Evolutionary conservation across 1,140 invertebrate species (phyloP).

Genomic region (Drosophila navojoa): DNA sequence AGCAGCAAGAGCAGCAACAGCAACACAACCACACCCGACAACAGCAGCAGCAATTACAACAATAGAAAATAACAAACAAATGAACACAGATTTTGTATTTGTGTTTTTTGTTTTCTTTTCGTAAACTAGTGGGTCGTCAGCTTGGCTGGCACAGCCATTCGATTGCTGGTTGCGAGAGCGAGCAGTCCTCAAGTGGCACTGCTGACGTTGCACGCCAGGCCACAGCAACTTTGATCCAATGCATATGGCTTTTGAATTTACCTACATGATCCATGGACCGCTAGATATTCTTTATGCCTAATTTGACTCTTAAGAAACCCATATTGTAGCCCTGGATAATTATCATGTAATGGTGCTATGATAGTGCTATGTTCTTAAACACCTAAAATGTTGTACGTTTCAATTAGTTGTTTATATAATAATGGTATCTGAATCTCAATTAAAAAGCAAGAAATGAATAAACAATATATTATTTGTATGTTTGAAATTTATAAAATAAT

Average conservation of each 20-base stretch:
- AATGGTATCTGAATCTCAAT: too few relatives aligned
- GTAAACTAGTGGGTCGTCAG: constrained; percentile 45
- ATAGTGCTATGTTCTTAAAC: too few relatives aligned
- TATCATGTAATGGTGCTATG: too few relatives aligned
- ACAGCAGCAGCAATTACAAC: constrained; percentile 5
- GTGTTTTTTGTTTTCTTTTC: background rate
- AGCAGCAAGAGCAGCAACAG: constrained; percentile 23
- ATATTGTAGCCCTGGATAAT: too few relatives aligned
- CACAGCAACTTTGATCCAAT: constrained; percentile 12
- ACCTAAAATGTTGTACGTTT: too few relatives aligned
- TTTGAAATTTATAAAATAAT: too few relatives aligned
- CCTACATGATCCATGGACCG: too few relatives aligned
- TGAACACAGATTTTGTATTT: constrained; percentile 26
- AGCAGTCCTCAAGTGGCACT: constrained; percentile 28
- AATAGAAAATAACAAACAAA: constrained; percentile 20
- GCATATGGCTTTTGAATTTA: constrained; percentile 16
- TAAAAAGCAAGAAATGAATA: too few relatives aligned
- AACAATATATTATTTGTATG: too few relatives aligned
- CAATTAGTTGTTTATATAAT: too few relatives aligned
- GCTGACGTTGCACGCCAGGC: constrained; percentile 27
- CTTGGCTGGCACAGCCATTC: constrained; percentile 47
- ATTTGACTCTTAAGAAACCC: too few relatives aligned
- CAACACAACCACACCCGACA: too few relatives aligned
- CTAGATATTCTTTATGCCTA: background rate
- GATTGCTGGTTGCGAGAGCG: constrained; percentile 2